Evolutionary conservation across 2,888 invertebrate genomes (phyloP), one percentile per base, ranked within the genome.

Genomic region (Electrophaes corylata): DNA sequence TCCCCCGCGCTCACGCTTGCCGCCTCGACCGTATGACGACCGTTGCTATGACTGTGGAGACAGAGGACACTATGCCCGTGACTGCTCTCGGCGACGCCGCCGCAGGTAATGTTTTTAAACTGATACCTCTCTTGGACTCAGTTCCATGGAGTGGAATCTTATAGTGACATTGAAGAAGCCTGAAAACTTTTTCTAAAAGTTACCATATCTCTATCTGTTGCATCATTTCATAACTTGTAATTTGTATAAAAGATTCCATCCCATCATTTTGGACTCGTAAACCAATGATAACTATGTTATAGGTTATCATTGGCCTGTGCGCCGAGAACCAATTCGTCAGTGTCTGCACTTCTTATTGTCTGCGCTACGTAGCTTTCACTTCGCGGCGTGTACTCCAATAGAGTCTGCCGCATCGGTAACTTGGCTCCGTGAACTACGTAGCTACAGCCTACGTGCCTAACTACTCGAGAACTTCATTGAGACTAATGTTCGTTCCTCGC

Each of bases 31-130:
- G 70, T 96, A 97, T 8, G 97, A 97, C 75, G 98, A 98, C 88
- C 95, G 97, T 62, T 98, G 98, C 86, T 98, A 98, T 80, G 98
- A 98, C 79, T 98, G 98, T 86, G 98, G 98, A 33, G 97, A 97
- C 75, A 93, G 97, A 64, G 98, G 98, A 6, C 98, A 98, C 83
- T 98, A 98, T 84, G 98, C 98, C 49, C 94, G 98, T 68, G 97
- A 98, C 83, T 98, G 98, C 85, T 94, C 95, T 57, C 93, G 96
- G 64, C 94, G 96, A 74, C 92, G 94, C 67, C 93, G 94, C 84
- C 88, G 92, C 83, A 91, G 92, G 92, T 92, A 75, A 78, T 63
- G 39, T 47, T 41, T 49, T 52, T 47, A 50, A 29, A 48, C 44
- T 20, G 16, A 43, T 23, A 12, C 53, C 40, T 55, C 52, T 47